Conservation (phyloP, 2,888 invertebrate genomes). For the Limnephilus rhombicus region DNA sequence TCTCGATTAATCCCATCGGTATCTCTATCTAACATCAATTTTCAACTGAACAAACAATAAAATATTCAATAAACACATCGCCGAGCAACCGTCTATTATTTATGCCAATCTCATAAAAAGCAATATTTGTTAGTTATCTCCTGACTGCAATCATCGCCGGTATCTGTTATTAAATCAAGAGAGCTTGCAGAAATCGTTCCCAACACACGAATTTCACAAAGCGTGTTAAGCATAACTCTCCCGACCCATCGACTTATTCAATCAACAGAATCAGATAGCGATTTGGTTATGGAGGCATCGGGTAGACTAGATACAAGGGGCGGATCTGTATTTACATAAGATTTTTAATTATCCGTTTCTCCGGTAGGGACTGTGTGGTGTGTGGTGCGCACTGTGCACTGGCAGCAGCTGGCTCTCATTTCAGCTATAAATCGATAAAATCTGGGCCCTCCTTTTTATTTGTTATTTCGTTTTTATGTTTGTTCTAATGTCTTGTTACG, state of each 20-base stretch:
- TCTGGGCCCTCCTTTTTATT: slow-evolving; percentile 63
- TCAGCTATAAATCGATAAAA: slow-evolving; percentile 60
- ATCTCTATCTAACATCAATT: neutral
- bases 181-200: neutral
- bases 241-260: neutral
- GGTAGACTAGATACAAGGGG: slow-evolving; percentile 30
- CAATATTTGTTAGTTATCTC: neutral
- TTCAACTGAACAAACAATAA: neutral
- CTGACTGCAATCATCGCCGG: neutral
- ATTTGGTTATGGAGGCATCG: slow-evolving; percentile 9
- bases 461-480: slow-evolving; percentile 61
- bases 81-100: neutral
- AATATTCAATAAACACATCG: neutral
- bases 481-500: slow-evolving; percentile 59
- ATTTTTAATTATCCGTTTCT: slow-evolving; percentile 59
- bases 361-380: neutral
- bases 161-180: neutral
- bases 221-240: neutral
- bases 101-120: neutral
- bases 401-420: slow-evolving; percentile 58
- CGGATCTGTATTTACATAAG: slow-evolving; percentile 50
- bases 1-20: neutral
- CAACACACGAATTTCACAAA: neutral
- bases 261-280: slow-evolving; percentile 35
- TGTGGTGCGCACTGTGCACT: too few relatives aligned